Percentiles rank a stretch among this genome's conserved stretches.
Conservation (phyloP, 2,113 vertebrate species). For the Alligator sinensis region DNA sequence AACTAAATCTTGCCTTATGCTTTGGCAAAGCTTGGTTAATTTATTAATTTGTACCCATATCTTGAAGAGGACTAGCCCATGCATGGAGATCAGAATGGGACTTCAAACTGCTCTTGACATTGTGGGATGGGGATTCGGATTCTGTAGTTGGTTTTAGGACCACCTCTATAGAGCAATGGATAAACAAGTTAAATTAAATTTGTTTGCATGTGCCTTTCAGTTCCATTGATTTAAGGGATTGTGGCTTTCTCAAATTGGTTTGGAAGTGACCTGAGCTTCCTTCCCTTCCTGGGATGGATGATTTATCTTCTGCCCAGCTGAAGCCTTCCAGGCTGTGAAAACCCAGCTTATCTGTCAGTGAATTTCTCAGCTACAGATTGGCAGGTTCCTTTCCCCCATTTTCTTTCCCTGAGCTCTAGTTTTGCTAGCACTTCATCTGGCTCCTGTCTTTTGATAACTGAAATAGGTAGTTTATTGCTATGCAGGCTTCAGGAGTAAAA, state of each 20-base stretch:
- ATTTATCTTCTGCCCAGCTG: background rate
- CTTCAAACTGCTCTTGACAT: background rate
- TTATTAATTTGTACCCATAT: background rate
- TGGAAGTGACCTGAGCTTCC: background rate
- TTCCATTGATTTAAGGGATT: background rate
- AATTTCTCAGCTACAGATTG: background rate
- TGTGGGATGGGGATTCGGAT: background rate
- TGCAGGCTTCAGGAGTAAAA: slow-evolving; percentile 54
- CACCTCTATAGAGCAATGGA: background rate
- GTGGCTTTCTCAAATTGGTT: background rate
- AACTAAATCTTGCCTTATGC: slow-evolving; percentile 34
- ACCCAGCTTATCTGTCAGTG: background rate
- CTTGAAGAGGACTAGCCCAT: background rate
- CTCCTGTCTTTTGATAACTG: background rate
- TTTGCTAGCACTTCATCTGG: background rate
- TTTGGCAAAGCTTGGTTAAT: slow-evolving; percentile 16
- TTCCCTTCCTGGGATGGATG: background rate
- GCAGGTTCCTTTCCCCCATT: background rate
- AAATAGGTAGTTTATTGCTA: slow-evolving; percentile 29
- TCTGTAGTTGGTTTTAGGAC: background rate
- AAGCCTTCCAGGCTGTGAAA: background rate
- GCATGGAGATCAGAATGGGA: background rate
- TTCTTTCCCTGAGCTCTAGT: background rate
- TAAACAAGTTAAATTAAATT: background rate
- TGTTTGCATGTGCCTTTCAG: accelerated